Evolutionary conservation across 2,797 vertebrate species (phyloP).

Genomic region (Sandelia bainsii): DNA sequence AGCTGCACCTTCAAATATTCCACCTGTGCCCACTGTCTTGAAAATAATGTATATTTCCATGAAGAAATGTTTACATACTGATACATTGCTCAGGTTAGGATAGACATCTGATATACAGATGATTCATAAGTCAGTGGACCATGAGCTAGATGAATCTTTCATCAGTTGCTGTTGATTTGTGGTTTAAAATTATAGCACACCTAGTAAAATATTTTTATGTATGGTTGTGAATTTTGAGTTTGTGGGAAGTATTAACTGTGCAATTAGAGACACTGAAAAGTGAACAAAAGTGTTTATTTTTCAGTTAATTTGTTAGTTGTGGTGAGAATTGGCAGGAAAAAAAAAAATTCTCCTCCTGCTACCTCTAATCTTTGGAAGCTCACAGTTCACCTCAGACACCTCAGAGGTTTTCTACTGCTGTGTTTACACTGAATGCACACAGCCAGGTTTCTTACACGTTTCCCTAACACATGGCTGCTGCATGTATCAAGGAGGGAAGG

Average conservation of each 20-base stretch:
- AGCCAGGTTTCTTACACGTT: conserved; percentile 49
- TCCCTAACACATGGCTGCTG: conserved; percentile 35
- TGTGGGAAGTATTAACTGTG: conserved; percentile 50
- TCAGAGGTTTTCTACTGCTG: conserved; percentile 75
- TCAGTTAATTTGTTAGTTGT: conserved; percentile 47
- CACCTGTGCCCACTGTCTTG: conserved; percentile 53
- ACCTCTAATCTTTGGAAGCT: conserved; percentile 55
- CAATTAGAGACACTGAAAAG: conserved; percentile 46
- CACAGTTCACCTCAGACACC: conserved; percentile 56
- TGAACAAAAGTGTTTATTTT: conserved; percentile 38
- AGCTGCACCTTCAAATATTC: conserved; percentile 66
- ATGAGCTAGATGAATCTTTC: conserved; percentile 64
- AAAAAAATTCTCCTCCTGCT: conserved; percentile 55
- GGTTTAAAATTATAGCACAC: conserved; percentile 71
- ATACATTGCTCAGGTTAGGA: conserved; percentile 83
- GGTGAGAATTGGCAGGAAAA: conserved; percentile 54
- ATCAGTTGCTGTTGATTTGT: conserved; percentile 75
- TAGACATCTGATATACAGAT: conserved; percentile 67
- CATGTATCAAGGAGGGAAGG: conserved; percentile 28
- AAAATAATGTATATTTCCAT: conserved; percentile 73
- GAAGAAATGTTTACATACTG: conserved; percentile 82
- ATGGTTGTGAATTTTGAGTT: conserved; percentile 60
- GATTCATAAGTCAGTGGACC: conserved; percentile 66
- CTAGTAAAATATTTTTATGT: conserved; percentile 57
- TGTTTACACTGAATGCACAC: conserved; percentile 77